phyloP scores from a whole-genome alignment of 2,888 invertebrate genomes.

The Neria commutata region DNA sequence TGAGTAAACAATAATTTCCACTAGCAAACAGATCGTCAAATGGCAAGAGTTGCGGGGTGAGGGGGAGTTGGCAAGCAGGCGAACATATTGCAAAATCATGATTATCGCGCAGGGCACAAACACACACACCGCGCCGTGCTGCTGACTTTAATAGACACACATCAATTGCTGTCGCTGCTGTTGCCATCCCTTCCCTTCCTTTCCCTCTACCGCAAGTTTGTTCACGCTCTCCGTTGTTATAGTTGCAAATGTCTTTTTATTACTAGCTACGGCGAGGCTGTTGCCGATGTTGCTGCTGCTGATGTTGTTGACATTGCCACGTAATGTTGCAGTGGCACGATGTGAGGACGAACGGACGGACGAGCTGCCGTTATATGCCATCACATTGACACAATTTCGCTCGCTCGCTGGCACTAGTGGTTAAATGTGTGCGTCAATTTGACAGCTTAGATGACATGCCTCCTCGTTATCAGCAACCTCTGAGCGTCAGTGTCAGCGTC shows the following conservation, averaged over 20 bases:
- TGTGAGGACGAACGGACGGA: too few species aligned
- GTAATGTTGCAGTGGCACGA: too few species aligned
- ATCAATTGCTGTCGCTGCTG: neutral
- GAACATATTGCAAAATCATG: neutral
- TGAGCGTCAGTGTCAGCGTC: too few species aligned
- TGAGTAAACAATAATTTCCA: neutral
- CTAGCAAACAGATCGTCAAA: neutral
- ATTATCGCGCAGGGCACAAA: neutral
- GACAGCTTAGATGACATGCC: slow-evolving; percentile 1
- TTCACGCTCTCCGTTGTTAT: too few species aligned
- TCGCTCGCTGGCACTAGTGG: neutral
- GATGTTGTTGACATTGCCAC: neutral
- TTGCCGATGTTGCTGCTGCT: too few species aligned
- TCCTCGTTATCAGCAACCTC: too few species aligned
- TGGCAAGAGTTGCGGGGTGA: too few species aligned
- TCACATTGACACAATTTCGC: neutral
- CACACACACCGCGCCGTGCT: neutral
- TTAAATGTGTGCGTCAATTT: slow-evolving; percentile 1
- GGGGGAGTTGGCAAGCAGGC: too few species aligned
- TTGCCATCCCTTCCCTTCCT: too few species aligned
- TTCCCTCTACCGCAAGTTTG: too few species aligned
- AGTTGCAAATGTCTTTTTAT: too few species aligned
- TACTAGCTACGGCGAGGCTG: too few species aligned
- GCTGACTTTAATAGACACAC: neutral
- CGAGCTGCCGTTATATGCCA: neutral